Base-by-base conservation (phyloP, 2,797 vertebrate genomes). In the Gouania willdenowi region DNA sequence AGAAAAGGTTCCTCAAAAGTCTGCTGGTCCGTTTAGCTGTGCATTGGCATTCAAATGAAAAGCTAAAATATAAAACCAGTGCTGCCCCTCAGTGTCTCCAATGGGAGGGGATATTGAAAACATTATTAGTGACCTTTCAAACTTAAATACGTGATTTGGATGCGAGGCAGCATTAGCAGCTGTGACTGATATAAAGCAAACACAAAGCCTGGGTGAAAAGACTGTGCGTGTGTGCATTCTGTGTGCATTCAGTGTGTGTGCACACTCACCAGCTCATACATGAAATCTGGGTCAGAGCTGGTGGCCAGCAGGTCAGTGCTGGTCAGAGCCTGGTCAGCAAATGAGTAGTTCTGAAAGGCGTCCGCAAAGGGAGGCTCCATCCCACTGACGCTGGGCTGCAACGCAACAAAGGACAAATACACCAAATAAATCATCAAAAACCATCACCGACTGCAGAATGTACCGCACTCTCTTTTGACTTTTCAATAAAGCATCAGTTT, bases 361-460 rank as follows among this genome's bases (percentile, higher is more conserved):
- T 99, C 95, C 85, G 91, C 96, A 87, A 98, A 98, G 89, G 93
- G 93, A 91, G 94, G 92, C 72, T 99, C 95, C 96, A 98, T 98
- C 91, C 93, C 95, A 85, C 91, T 95, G 77, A 95, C 91, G 77
- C 94, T 95, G 77, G 96, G 96, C 96, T 99, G 60, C 34, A 74
- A 46, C 40, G 59, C 24, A 61, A 41, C 5, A 26, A 3, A 31
- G 9, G 5, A 15, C 33, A 17, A 44, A 25, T 8, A 22, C 8
- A 16, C 2, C 23, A 37, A 38, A 6, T 23, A 16, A 20, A 20
- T 6, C 19, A 20, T 20, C 5, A 20, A 1, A 5, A 20, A 20
- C 6, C 6, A 20, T 20, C n/a, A n/a, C n/a, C n/a, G n/a, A n/a
- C n/a, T n/a, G n/a, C n/a, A n/a, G n/a, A n/a, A n/a, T n/a, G n/a